phyloP scores from a whole-genome alignment of 92 coral and sea anemone species.

The Plumapathes pennacea region DNA sequence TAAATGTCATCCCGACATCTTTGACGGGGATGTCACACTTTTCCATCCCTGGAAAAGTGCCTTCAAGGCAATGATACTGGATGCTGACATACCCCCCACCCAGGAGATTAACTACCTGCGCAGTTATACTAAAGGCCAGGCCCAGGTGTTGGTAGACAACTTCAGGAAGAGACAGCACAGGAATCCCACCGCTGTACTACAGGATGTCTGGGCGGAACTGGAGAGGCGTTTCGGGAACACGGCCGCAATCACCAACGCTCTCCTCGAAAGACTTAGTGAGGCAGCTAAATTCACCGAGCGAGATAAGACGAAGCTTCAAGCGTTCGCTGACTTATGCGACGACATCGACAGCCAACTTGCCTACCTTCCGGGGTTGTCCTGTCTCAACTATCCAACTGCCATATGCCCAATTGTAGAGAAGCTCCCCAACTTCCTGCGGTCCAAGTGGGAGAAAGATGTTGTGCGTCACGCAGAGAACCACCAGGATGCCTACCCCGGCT shows the following conservation, averaged over 20 bases:
- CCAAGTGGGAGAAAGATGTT: conserved; percentile 50
- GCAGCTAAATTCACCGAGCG: conserved; percentile 17
- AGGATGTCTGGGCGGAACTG: conserved; percentile 41
- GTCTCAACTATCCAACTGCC: conserved; percentile 39
- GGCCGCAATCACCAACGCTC: conserved; percentile 31
- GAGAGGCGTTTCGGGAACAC: conserved; percentile 49
- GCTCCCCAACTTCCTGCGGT: conserved; percentile 25
- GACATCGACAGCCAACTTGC: conserved; percentile 36
- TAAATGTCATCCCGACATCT: conserved; percentile 45
- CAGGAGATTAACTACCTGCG: no score
- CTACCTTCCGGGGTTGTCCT: conserved; percentile 43
- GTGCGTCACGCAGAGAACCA: conserved; percentile 37
- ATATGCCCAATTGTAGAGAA: conserved; percentile 28
- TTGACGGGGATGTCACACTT: conserved; percentile 32
- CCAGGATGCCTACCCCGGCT: conserved; percentile 38
- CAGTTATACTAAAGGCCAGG: conserved; percentile 43
- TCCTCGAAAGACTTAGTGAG: conserved; percentile 11
- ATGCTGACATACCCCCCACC: conserved; percentile 24
- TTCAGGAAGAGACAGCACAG: conserved; percentile 25
- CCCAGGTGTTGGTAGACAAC: conserved; percentile 37
- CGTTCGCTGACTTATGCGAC: conserved; percentile 40
- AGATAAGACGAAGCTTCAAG: conserved; percentile 11
- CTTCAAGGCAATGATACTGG: conserved; percentile 37
- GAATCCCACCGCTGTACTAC: conserved; percentile 17
- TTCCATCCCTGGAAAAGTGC: conserved; percentile 37